phyloP scores from a whole-genome alignment of 2,113 vertebrate genomes.

The Aepyceros melampus region DNA sequence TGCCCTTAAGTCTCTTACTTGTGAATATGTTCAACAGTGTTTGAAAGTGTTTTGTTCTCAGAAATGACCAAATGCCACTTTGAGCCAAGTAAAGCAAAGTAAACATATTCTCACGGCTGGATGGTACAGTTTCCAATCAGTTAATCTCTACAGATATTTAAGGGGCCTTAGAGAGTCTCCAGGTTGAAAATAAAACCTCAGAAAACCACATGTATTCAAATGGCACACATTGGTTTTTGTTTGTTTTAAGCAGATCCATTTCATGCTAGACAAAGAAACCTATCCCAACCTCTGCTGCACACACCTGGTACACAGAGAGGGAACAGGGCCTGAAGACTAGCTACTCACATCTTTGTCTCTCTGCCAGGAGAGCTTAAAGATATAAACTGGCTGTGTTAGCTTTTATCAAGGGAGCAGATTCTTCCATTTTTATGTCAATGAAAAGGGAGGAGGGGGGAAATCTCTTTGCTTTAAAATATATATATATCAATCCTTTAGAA shows the following conservation, averaged over 20 bases:
- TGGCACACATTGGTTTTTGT: neutral
- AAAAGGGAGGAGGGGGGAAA: slow-evolving; percentile 6
- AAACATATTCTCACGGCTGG: neutral
- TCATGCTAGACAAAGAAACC: slow-evolving; percentile 30
- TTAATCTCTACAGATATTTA: neutral
- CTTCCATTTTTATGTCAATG: slow-evolving; percentile 2
- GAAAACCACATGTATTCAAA: slow-evolving; percentile 32
- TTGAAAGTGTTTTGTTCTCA: slow-evolving; percentile 19
- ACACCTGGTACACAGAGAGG: neutral
- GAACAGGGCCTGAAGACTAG: neutral
- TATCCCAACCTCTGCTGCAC: neutral
- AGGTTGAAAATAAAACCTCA: neutral
- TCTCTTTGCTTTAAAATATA: slow-evolving; percentile 26
- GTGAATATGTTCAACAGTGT: neutral
- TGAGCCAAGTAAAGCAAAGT: slow-evolving; percentile 7
- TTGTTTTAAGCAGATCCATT: slow-evolving; percentile 16
- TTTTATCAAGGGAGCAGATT: slow-evolving; percentile 20
- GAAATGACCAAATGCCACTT: slow-evolving; percentile 35
- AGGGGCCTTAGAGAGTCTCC: neutral
- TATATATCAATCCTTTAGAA: slow-evolving; percentile 26
- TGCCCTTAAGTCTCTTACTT: neutral
- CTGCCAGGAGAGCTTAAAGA: slow-evolving; percentile 8
- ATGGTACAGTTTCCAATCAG: neutral
- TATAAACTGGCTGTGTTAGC: slow-evolving; percentile 22
- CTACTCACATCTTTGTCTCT: slow-evolving; percentile 9